Percentiles rank a stretch among this genome's conserved stretches.
Evolutionary conservation across 2,888 invertebrate species (phyloP).

Genomic region (Caenorhabditis drosophilae): DNA sequence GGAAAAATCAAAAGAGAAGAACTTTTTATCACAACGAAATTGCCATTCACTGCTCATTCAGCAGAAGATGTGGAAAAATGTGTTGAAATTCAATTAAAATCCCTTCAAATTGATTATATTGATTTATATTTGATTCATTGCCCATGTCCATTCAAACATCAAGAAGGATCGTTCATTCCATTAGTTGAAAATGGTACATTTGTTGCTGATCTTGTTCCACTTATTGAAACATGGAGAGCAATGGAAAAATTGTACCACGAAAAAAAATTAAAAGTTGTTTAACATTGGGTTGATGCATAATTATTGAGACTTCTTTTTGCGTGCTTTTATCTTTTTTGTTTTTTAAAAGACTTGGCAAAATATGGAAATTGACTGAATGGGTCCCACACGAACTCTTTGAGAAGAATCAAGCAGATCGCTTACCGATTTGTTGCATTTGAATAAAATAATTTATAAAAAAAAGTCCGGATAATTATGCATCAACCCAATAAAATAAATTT

Average conservation of each 20-base stretch:
- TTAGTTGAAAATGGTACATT: constrained; percentile 28
- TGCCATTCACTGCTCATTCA: constrained; percentile 49
- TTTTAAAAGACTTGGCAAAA: too few species aligned
- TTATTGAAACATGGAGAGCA: constrained; percentile 58
- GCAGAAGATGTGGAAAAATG: constrained; percentile 44
- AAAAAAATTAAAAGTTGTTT: too few species aligned
- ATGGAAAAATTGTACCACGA: constrained; percentile 55
- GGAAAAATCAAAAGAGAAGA: constrained; percentile 71
- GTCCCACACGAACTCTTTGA: too few species aligned
- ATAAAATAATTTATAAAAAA: too few species aligned
- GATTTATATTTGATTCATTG: constrained; percentile 59
- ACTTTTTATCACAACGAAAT: constrained; percentile 62
- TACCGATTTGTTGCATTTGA: too few species aligned
- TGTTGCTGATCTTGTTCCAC: constrained; percentile 32
- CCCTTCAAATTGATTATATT: constrained; percentile 52
- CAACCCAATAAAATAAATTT: too few species aligned
- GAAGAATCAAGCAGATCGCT: too few species aligned
- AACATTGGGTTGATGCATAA: too few species aligned
- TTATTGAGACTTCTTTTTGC: too few species aligned
- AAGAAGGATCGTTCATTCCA: constrained; percentile 30
- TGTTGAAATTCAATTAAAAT: constrained; percentile 51
- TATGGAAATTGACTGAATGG: too few species aligned
- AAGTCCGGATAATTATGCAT: too few species aligned
- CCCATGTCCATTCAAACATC: constrained; percentile 45
- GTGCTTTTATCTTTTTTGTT: too few species aligned